Base-by-base conservation (phyloP, 2,797 vertebrate genomes). In the Chelidonichthys spinosus region DNA sequence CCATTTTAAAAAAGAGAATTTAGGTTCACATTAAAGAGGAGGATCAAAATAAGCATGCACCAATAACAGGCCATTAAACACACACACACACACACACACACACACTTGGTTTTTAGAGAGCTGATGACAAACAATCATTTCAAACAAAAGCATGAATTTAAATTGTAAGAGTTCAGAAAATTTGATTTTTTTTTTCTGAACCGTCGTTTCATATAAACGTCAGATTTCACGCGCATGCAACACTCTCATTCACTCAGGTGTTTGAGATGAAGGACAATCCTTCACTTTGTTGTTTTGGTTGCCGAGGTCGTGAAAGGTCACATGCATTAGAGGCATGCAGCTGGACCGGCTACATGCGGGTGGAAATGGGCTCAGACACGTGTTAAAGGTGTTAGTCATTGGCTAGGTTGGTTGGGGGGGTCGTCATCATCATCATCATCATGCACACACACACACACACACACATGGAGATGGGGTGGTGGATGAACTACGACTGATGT, bases 401-500 rank as follows among this genome's bases (percentile, higher is more conserved):
- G 69, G 74, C 83, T 78, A 82, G 74, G 73, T 35, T 4, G 50
- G 62, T 10, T 18, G 49, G 50, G 69, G 44, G 69, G 60, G 50
- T 53, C 63, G 9, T 71, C 85, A 87, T 88, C 25, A 25, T 25
- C 25, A 25, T 25, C 25, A 25, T 25, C 25, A 25, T 25, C 25
- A 25, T 25, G 25, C 25, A 25, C 25, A 25, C 25, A 25, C 25
- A 25, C 25, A 25, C 25, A 25, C 25, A 90, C 86, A 86, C 18
- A 81, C 35, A 83, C 70, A 84, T 47, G 50, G n/a, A 77, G 74
- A 75, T 65, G 88, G 68, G 74, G 78, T 54, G 76, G 67, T 37
- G 59, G 67, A 79, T 88, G 90, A 86, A 85, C 91, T 88, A 91
- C 66, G 35, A 61, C 81, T 70, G 81, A 90, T 78, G 88, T 69